Base-by-base conservation (phyloP, 1,140 invertebrate genomes). In the Leucophenga varia region DNA sequence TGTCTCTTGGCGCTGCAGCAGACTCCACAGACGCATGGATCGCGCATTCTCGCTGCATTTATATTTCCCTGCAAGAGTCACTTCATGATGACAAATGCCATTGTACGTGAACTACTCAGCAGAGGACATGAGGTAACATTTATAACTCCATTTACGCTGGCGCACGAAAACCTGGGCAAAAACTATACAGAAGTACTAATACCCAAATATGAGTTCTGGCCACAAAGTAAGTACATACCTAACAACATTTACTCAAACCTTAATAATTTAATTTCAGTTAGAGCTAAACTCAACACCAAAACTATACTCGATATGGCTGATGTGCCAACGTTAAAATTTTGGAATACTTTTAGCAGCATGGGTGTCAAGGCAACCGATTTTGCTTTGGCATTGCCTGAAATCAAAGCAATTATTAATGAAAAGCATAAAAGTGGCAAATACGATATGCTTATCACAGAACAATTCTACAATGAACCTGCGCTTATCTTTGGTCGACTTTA, bases 391-490 rank as follows among this genome's bases (percentile, higher is more conserved):
- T 47, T 57, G 17, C 44, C 57, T 0, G 46, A 54, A 38, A 52
- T 74, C 7, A 58, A 71, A 59, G 32, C 64, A 9, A 55, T 75
- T 28, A 54, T 75, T 17, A 49, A 55, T 17, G 20, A 7, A 13
- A 28, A 21, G 2, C 47, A 58, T 41, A 49, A 43, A 22, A 49
- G 53, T 3, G 30, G 58, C 17, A 51, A 64, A n/a, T 74, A 61
- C 48, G 74, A 76, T 55, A n/a, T 69, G 3, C 42, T 72, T 13
- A 59, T 76, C 18, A 39, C 54, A 0, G 64, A 72, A 36, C 30
- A 52, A 16, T 59, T 68, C 42, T 55, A 54, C 28, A 54, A 57
- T 18, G 68, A 72, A 44, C 49, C 61, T 3, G 43, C 64, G n/a
- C 47, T 60, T 13, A 55, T 49, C 19, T 58, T 74, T 10, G 61